Evolutionary conservation across 2,113 vertebrate genomes (phyloP).

Genomic region (Oceanites oceanicus): DNA sequence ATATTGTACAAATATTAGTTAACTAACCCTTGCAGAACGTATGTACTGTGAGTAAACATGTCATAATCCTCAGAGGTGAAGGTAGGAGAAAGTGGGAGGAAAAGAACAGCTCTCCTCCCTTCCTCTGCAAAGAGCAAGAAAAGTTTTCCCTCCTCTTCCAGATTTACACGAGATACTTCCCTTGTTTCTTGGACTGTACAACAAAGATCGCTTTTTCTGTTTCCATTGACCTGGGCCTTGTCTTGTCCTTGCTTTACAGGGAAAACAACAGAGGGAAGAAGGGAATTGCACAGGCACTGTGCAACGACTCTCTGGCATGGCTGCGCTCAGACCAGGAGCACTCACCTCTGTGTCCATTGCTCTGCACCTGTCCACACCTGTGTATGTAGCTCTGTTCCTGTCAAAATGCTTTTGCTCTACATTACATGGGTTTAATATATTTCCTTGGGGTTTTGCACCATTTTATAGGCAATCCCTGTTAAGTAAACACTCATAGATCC

Average conservation of each 20-base stretch:
- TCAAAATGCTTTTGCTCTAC: neutral
- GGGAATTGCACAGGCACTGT: neutral
- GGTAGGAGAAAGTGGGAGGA: neutral
- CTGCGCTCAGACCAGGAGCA: fast-evolving
- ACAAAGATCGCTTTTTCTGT: neutral
- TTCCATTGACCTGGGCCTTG: neutral
- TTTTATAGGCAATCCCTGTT: neutral
- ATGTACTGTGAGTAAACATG: neutral
- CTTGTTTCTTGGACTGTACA: neutral
- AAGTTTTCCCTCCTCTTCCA: neutral
- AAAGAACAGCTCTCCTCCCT: neutral
- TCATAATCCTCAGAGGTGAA: neutral
- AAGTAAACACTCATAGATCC: neutral
- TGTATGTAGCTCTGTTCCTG: neutral
- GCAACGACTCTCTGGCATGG: fast-evolving
- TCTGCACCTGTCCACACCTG: neutral
- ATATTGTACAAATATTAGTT: neutral
- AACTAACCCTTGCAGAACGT: neutral
- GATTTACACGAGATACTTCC: neutral
- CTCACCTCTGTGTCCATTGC: neutral
- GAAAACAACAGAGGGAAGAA: neutral
- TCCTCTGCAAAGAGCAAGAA: neutral
- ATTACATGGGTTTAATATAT: neutral
- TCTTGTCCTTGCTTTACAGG: neutral
- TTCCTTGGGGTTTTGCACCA: neutral